These are phyloP conservation scores for Diadumene lineata DNA, from an alignment of 92 coral and sea anemone species.

Conservation along the genomic window DNA sequence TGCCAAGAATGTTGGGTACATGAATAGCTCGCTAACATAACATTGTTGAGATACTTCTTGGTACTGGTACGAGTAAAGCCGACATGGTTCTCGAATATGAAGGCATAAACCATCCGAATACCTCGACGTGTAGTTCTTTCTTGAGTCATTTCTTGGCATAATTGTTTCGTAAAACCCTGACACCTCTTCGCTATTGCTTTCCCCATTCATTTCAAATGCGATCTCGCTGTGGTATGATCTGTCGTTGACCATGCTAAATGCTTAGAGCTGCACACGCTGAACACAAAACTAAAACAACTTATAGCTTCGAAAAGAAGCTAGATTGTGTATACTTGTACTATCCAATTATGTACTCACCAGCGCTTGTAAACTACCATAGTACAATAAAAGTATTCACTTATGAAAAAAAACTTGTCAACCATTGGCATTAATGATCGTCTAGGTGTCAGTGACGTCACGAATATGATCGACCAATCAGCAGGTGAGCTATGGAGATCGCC, in stretches of 20 bases:
- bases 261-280: neutral
- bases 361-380: neutral
- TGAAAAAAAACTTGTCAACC: neutral
- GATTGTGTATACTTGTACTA: neutral
- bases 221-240: constrained; percentile 1
- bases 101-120: constrained; percentile 61
- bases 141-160: neutral
- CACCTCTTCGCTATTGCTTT: neutral
- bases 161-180: constrained; percentile 9
- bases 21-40: constrained; percentile 51
- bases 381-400: neutral
- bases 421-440: neutral
- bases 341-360: neutral
- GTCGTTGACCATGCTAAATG: constrained; percentile 7
- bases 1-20: constrained; percentile 60
- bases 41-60: constrained; percentile 42
- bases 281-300: neutral
- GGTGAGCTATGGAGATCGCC: neutral
- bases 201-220: neutral
- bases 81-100: constrained; percentile 48
- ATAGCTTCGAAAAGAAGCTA: neutral
- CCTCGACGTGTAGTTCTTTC: neutral
- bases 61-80: constrained; percentile 58
- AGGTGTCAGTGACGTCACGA: constrained; percentile 1
- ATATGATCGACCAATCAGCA: neutral